A percentile compares a stretch with the other conserved stretches of the same genome.
Evolutionary conservation across 2,797 vertebrate genomes (phyloP).

Genomic region (Acridotheres tristis): DNA sequence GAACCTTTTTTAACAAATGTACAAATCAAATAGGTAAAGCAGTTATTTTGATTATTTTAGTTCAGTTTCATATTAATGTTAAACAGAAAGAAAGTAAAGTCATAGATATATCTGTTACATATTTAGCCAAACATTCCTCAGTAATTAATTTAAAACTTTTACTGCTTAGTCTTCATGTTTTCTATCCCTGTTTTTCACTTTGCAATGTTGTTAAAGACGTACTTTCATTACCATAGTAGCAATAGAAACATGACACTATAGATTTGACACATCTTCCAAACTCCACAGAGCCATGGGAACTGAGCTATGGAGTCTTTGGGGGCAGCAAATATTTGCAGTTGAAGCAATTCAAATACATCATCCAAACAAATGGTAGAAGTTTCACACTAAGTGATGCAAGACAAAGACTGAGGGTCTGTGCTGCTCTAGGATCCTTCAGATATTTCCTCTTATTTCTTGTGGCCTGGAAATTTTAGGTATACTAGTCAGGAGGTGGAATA

Average conservation of each 20-base stretch:
- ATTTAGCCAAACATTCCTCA: not conserved
- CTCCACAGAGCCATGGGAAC: not conserved
- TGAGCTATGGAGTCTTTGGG: not conserved
- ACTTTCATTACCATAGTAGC: slow-evolving; percentile 2
- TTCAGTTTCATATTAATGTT: not conserved
- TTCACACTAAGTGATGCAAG: not conserved
- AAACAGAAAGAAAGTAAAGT: not conserved
- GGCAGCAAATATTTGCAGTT: not conserved
- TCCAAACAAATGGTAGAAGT: not conserved
- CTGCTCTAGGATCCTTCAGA: not conserved
- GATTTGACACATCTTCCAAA: not conserved
- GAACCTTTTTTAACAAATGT: not conserved
- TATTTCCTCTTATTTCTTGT: not conserved
- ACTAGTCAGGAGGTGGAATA: not conserved
- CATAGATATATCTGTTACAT: not conserved
- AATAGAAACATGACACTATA: not conserved
- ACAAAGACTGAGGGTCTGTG: not conserved
- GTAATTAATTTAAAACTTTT: not conserved
- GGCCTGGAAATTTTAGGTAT: not conserved
- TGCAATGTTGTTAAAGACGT: not conserved
- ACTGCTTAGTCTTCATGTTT: not conserved
- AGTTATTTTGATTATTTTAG: not conserved
- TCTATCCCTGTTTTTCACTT: not conserved
- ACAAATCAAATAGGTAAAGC: not conserved
- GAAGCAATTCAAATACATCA: not conserved